Evolutionary conservation across 2,888 invertebrate genomes (phyloP), one percentile per base, ranked within the genome.

Genomic region (Lathronympha strigana): DNA sequence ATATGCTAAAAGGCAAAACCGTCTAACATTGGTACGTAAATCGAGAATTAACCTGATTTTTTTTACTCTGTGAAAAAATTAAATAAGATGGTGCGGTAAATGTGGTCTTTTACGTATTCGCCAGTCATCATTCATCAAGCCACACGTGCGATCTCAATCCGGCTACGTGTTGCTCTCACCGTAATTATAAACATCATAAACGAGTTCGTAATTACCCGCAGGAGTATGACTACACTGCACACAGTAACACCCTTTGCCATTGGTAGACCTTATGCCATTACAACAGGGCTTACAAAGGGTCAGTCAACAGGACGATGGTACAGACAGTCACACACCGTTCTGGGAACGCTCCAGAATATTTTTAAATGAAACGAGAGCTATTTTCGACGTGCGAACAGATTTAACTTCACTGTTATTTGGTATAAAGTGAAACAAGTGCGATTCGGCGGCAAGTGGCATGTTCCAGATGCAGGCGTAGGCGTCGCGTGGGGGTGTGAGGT

Each of bases 391-490:
- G 58, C 33, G 51, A 43, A 53, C 51, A 15, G 45, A 60, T 64
- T 64, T 45, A 60, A 64, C 58, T 64, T 60, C 50, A 63, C 23
- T 43, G n/a, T 62, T 53, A 64, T 58, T 57, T 58, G 58, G 58
- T 33, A 36, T 23, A 17, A 23, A 43, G 47, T 57, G n/a, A 53
- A 64, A 38, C 38, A 54, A 61, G 50, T 33, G 57, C 23, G 45
- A 33, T 62, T 51, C 60, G 51, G 36, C 53, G 58, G 36, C 36
- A 53, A 38, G 43, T 45, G 58, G 21, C 31, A 43, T 51, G 19
- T 50, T 33, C 23, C 63, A 58, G 63, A 57, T 43, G 57, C 57
- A 43, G 4, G 61, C 51, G 61, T 61, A 21, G 61, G 61, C 43
- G 45, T n/a, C n/a, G 53, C 13, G 33, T 0, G 61, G 8, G 17